phyloP scores from a whole-genome alignment of 2,888 invertebrate genomes.

The Allacma fusca region DNA sequence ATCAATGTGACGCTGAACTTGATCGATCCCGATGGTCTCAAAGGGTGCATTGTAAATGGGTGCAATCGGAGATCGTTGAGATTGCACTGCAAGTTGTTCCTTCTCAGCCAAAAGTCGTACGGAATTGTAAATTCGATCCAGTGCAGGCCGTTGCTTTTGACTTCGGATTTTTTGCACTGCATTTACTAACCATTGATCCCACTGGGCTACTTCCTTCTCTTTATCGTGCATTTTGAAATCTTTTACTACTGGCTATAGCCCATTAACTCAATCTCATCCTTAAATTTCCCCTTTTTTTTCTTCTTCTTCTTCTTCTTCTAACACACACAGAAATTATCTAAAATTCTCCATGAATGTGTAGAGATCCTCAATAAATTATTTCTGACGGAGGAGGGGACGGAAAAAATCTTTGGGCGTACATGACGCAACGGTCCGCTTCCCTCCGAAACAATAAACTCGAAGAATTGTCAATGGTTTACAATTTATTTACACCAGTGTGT shows the following conservation, averaged over 20 bases:
- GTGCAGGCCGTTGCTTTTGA: constrained; percentile 60
- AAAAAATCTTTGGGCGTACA: not conserved
- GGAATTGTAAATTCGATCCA: constrained; percentile 60
- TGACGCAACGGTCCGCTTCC: not conserved
- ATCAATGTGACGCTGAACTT: constrained; percentile 59
- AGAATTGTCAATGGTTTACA: not conserved
- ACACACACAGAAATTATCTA: not conserved
- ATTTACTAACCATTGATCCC: constrained; percentile 60
- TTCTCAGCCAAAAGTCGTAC: constrained; percentile 61
- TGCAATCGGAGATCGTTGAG: constrained; percentile 58
- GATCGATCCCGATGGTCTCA: constrained; percentile 57
- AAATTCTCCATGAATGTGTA: not conserved
- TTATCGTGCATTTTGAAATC: constrained; percentile 55
- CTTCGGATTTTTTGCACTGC: constrained; percentile 60
- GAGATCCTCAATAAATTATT: constrained; percentile 3
- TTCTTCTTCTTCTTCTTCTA: not conserved
- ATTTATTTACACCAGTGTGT: not conserved
- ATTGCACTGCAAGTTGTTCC: constrained; percentile 57
- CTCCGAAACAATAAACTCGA: not conserved
- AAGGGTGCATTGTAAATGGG: constrained; percentile 58
- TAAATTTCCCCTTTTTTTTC: not conserved
- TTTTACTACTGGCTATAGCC: not conserved
- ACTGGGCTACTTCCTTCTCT: constrained; percentile 59
- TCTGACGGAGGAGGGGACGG: not conserved
- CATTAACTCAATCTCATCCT: not conserved